phyloP scores from a whole-genome alignment of 2,797 vertebrate genomes.

The Sebastes taczanowskii region DNA sequence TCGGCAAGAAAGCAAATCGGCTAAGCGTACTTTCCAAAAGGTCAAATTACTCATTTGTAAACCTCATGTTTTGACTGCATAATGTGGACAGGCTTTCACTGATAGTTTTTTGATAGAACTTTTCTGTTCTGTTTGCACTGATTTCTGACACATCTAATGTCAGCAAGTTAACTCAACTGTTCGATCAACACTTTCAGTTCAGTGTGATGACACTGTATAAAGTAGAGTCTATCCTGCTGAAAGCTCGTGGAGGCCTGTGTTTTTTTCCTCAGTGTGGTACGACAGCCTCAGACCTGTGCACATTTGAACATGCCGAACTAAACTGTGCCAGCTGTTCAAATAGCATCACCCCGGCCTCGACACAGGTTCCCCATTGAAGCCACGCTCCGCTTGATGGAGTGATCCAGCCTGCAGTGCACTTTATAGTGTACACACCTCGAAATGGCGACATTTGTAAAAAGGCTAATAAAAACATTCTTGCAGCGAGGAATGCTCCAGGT shows the following conservation, averaged over 20 bases:
- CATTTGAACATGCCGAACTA: conserved; percentile 79
- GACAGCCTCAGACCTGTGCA: conserved; percentile 68
- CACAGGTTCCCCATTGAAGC: conserved; percentile 82
- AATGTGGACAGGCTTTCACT: not conserved
- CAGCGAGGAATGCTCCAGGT: conserved; percentile 77
- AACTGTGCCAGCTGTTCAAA: conserved; percentile 86
- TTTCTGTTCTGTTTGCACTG: conserved; percentile 21
- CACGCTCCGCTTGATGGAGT: conserved; percentile 72
- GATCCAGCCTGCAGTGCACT: conserved; percentile 76
- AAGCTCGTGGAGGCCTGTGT: conserved; percentile 51
- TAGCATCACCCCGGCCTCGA: conserved; percentile 63
- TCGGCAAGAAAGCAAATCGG: not conserved
- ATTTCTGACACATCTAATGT: conserved; percentile 17
- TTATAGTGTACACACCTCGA: conserved; percentile 80
- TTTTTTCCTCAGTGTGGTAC: conserved; percentile 55
- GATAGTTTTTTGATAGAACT: not conserved
- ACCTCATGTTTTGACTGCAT: not conserved
- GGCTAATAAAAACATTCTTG: conserved; percentile 83
- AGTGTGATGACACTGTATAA: conserved; percentile 52
- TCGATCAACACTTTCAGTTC: conserved; percentile 18
- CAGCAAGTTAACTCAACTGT: conserved; percentile 29
- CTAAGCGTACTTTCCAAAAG: not conserved
- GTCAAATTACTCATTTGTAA: not conserved
- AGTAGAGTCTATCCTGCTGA: conserved; percentile 51
- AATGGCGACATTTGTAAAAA: conserved; percentile 82